Percentiles rank a stretch among this genome's conserved stretches.
Evolutionary conservation across 2,113 vertebrate species (phyloP).

Genomic region (Macroglossus sobrinus): DNA sequence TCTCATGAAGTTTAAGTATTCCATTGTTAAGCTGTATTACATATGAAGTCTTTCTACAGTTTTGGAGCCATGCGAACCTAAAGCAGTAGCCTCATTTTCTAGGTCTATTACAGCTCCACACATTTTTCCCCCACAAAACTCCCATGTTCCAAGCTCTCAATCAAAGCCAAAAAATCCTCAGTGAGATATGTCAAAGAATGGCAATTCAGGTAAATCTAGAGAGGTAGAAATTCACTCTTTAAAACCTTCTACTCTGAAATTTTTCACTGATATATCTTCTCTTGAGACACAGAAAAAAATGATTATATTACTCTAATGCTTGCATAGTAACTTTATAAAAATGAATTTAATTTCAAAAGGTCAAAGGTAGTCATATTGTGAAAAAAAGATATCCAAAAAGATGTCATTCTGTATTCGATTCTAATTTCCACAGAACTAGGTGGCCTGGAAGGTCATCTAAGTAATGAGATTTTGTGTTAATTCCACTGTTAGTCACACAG

Average conservation of each 20-base stretch:
- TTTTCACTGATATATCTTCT: constrained; percentile 8
- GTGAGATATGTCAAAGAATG: background rate
- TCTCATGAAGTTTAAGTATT: constrained; percentile 8
- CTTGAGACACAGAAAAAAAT: constrained; percentile 41
- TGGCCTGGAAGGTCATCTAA: constrained; percentile 23
- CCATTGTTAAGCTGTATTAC: background rate
- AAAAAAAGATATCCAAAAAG: background rate
- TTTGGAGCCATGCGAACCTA: background rate
- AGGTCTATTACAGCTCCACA: background rate
- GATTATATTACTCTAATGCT: constrained; percentile 37
- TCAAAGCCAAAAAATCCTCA: background rate
- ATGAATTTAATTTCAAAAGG: constrained; percentile 64
- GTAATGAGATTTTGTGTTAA: constrained; percentile 53
- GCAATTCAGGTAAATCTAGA: background rate
- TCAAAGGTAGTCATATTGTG: constrained; percentile 26
- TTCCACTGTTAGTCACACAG: background rate
- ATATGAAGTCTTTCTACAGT: background rate
- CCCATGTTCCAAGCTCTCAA: background rate
- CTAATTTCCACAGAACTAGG: constrained; percentile 49
- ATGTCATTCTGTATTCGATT: constrained; percentile 43
- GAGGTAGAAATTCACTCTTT: background rate
- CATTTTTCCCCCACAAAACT: background rate
- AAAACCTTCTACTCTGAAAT: background rate
- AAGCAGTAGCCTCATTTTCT: background rate
- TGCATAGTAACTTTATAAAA: constrained; percentile 50